A percentile compares a stretch with the other conserved stretches of the same genome.
These are phyloP conservation scores for Galaxea fascicularis DNA, from an alignment of 92 coral and sea anemone genomes.

Conservation along the genomic window DNA sequence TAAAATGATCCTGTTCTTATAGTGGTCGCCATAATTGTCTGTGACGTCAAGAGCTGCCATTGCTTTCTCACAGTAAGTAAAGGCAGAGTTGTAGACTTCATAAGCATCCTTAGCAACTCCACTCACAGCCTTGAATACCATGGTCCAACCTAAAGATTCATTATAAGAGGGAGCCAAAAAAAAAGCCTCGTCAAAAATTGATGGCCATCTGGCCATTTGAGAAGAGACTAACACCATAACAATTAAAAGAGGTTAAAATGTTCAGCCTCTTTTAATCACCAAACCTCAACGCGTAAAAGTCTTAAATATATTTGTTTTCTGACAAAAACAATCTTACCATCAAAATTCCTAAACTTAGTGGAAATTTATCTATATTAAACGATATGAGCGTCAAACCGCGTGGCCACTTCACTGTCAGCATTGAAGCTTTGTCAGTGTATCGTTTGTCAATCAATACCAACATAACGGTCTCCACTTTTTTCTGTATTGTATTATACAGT, in stretches of 20 bases:
- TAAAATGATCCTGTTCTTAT: conserved; percentile 61
- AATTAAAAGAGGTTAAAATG: too few relatives aligned
- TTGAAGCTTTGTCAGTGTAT: too few relatives aligned
- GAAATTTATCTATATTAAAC: too few relatives aligned
- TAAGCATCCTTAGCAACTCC: conserved; percentile 15
- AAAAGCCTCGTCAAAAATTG: background rate
- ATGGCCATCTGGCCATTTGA: too few relatives aligned
- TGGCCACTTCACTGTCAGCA: too few relatives aligned
- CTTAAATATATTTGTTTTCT: too few relatives aligned
- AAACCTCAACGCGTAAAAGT: too few relatives aligned
- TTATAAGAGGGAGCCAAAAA: background rate
- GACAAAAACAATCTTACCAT: too few relatives aligned
- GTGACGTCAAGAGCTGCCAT: conserved; percentile 48
- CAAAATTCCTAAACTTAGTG: too few relatives aligned
- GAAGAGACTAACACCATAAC: background rate
- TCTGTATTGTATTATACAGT: background rate
- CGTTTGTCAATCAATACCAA: too few relatives aligned
- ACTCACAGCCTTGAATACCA: conserved; percentile 58
- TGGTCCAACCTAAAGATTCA: conserved; percentile 48
- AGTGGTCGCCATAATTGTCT: conserved; percentile 22
- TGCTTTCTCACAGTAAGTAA: conserved; percentile 18
- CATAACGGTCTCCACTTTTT: background rate
- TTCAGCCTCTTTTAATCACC: too few relatives aligned
- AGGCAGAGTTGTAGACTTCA: conserved; percentile 13
- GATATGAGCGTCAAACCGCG: too few relatives aligned